Base-by-base conservation (phyloP, 2,888 invertebrate species). In the Andrena fulva region DNA sequence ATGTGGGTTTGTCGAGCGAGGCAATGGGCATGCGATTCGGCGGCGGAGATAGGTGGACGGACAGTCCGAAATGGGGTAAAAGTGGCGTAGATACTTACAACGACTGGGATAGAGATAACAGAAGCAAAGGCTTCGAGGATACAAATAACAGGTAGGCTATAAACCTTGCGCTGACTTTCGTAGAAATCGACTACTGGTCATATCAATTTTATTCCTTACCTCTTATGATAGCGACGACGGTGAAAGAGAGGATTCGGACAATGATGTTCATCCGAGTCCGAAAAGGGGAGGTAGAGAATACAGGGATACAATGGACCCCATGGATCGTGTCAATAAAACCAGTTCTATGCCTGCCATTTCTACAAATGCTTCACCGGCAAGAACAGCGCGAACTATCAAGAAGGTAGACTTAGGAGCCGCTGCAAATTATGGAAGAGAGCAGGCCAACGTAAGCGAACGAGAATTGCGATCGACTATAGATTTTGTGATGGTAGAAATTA, bases 1-100 rank as follows among this genome's bases (percentile, higher is more conserved):
- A 98, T 94, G 97, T 99, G 79, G 98, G 98, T 91, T 94, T 96
- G 94, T 95, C 96, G 1, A 95, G 95, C 86, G 97, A 97, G 88
- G 96, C 96, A 8, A 95, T 96, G 91, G 96, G 96, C n/a, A 94
- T 94, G 93, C 94, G 94, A 89, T 95, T 95, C 50, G 95, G 95
- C 16, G 90, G 93, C 69, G 94, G 95, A 5, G 94, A 95, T 50
- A 91, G 94, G 31, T 94, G 94, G 94, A 92, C 94, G 56, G 94
- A 94, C 67, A 93, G 90, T 85, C 93, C 94, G 7, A 93, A 94
- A 64, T 94, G 94, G 94, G 93, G 91, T 52, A 92, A 92, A 81
- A 83, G 90, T 29, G 87, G 80, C 33, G 92, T 94, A 62, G 93
- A 94, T 48, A 92, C 93, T 35, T 94, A 94, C 82, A 95, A 95